Conservation (phyloP, 2,888 invertebrate genomes). For the Galerucella nymphaeae region DNA sequence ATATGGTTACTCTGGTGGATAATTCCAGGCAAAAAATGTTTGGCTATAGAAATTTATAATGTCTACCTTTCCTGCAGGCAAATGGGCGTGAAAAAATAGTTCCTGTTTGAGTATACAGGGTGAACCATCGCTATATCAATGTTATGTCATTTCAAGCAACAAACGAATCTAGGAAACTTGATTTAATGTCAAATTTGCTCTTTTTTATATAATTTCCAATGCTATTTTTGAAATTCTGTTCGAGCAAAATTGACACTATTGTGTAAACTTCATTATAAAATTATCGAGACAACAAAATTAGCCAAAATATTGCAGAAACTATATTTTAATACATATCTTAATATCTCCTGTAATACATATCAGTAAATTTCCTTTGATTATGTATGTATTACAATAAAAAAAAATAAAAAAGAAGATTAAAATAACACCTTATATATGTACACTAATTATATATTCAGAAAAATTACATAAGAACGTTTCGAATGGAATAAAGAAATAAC, state of each 20-base stretch:
- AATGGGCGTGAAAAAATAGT: no score
- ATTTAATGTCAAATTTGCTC: conserved; percentile 23
- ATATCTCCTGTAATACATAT: conserved; percentile 49
- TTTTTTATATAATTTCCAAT: background rate
- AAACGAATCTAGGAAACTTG: conserved; percentile 1
- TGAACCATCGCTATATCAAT: no score
- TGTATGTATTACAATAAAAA: conserved; percentile 51
- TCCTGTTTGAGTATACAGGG: no score
- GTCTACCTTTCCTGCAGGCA: no score
- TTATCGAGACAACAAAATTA: background rate
- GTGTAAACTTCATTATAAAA: background rate
- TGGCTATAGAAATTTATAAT: no score
- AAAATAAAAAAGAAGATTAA: conserved; percentile 45
- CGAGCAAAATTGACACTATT: conserved; percentile 19
- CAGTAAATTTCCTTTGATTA: background rate
- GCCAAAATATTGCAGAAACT: background rate
- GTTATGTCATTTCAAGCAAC: background rate
- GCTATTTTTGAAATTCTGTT: background rate
- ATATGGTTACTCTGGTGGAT: no score
- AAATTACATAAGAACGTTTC: conserved; percentile 43
- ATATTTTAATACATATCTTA: conserved; percentile 15
- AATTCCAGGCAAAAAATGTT: no score
- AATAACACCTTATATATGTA: conserved; percentile 49
- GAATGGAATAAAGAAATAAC: conserved; percentile 53
- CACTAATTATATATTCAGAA: conserved; percentile 43